phyloP scores from a whole-genome alignment of 2,888 invertebrate genomes.

The Mylabris sibirica region DNA sequence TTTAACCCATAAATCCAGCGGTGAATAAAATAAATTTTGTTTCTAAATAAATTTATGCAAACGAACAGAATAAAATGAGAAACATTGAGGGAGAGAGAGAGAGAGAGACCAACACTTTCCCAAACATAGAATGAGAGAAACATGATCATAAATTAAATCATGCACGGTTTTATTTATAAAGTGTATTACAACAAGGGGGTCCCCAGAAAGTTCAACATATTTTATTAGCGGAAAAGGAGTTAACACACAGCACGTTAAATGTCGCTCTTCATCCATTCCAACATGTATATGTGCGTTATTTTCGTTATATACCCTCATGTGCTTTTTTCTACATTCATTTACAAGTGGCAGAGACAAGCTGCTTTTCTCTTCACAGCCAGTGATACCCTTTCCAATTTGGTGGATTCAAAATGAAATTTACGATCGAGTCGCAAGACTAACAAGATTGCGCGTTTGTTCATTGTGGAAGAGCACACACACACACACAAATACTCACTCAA shows the following conservation, averaged over 20 bases:
- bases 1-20: conserved; percentile 28
- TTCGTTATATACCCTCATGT: neutral
- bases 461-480: conserved; percentile 18
- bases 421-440: conserved; percentile 27
- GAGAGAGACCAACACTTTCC: conserved; percentile 10
- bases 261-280: conserved; percentile 16
- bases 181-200: conserved; percentile 18
- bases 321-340: neutral
- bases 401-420: conserved; percentile 28
- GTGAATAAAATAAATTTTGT: conserved; percentile 34
- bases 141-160: conserved; percentile 34
- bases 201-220: conserved; percentile 23
- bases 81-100: neutral
- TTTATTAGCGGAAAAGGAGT: conserved; percentile 30
- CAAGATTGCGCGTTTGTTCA: conserved; percentile 31
- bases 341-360: conserved; percentile 8
- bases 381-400: conserved; percentile 23
- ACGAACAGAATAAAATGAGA: conserved; percentile 25
- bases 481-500: conserved; percentile 24
- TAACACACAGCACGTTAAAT: conserved; percentile 29
- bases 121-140: conserved; percentile 29
- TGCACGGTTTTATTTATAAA: conserved; percentile 30
- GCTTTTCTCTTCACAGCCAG: conserved; percentile 17
- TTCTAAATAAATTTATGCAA: conserved; percentile 35
- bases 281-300: conserved; percentile 3